Evolutionary conservation across 2,888 invertebrate genomes (phyloP).

Genomic region (Drosophila robusta): DNA sequence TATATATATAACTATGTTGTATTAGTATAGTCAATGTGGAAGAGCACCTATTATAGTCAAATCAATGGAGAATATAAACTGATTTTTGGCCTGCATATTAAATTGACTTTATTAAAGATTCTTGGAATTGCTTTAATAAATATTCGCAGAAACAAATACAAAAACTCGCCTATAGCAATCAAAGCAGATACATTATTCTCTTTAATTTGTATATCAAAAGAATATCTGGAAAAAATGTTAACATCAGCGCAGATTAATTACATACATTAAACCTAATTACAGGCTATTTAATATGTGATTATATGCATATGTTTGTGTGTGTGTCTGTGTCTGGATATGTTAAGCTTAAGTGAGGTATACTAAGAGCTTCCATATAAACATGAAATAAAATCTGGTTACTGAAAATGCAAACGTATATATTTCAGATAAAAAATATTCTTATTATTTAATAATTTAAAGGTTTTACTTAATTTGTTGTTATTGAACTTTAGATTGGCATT

Average conservation of each 20-base stretch:
- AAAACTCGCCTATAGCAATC: conserved; percentile 3
- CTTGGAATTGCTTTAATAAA: background rate
- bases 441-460: no score
- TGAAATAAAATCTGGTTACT: background rate
- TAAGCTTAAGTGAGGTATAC: conserved; percentile 2
- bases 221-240: conserved; percentile 2
- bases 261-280: conserved; percentile 7
- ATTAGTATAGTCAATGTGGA: no score
- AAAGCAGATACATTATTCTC: conserved; percentile 4
- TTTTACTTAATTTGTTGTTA: no score
- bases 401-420: background rate
- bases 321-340: background rate
- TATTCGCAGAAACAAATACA: background rate
- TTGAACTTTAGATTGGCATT: no score
- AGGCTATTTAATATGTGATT: conserved; percentile 6
- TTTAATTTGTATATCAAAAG: conserved; percentile 28
- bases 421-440: no score
- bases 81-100: no score
- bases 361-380: no score
- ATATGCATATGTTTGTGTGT: background rate
- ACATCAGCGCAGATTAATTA: conserved; percentile 28
- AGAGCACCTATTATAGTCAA: no score
- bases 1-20: no score
- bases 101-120: no score
- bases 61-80: no score